A percentile compares a stretch with the other conserved stretches of the same genome.
phyloP scores from a whole-genome alignment of 1,140 invertebrate species.

The Drosophila subobscura region DNA sequence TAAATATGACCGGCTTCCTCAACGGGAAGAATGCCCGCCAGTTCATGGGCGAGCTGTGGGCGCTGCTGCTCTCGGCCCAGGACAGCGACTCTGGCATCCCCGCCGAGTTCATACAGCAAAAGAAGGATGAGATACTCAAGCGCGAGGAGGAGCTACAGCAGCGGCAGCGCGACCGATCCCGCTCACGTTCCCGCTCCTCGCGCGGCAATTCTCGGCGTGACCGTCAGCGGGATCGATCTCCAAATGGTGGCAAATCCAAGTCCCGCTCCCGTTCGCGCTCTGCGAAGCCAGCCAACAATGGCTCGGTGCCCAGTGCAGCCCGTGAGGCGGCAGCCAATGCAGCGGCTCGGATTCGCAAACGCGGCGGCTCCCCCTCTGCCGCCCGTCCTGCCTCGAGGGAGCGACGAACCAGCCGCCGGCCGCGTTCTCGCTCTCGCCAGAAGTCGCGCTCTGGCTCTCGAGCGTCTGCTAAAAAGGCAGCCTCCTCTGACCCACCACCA shows the following conservation, averaged over 20 bases:
- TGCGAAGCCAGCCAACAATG: constrained; percentile 52
- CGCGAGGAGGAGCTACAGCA: constrained; percentile 85
- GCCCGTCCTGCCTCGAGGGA: constrained; percentile 45
- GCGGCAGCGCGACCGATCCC: constrained; percentile 62
- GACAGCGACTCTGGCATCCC: constrained; percentile 97
- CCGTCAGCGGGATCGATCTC: constrained; percentile 49
- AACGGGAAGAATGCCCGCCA: constrained; percentile 98
- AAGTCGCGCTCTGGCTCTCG: constrained; percentile 67
- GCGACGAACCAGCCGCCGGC: constrained; percentile 48
- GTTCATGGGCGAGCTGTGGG: constrained; percentile 99
- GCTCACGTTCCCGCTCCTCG: constrained; percentile 53
- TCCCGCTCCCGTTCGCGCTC: constrained; percentile 61
- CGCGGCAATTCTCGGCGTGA: constrained; percentile 48
- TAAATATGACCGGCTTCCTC: constrained; percentile 99
- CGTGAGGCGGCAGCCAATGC: constrained; percentile 73
- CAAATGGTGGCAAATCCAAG: constrained; percentile 33
- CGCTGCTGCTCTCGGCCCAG: constrained; percentile 96
- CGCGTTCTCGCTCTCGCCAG: constrained; percentile 54
- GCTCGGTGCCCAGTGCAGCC: constrained; percentile 53
- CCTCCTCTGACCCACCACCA: constrained; percentile 69
- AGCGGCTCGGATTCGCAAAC: constrained; percentile 70
- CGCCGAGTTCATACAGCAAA: constrained; percentile 95
- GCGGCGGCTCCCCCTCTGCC: constrained; percentile 49
- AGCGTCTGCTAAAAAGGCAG: constrained; percentile 75
- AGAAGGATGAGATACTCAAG: constrained; percentile 98